Evolutionary conservation across 2,888 invertebrate species (phyloP).

Genomic region (Halocaridina rubra): DNA sequence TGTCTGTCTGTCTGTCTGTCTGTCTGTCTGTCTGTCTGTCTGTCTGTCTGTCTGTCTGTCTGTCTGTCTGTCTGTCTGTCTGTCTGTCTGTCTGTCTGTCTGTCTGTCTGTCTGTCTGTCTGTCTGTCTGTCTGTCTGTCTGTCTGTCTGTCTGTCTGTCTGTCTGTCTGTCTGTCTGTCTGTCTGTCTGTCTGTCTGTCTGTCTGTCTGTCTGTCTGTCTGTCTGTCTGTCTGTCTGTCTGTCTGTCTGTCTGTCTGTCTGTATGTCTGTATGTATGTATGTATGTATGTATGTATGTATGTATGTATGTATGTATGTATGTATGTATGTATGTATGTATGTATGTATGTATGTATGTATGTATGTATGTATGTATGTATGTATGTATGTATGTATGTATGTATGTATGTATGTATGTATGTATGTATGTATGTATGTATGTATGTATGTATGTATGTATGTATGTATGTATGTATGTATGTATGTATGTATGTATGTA

Average conservation of each 20-base stretch:
- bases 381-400: too few species aligned
- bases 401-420: neutral
- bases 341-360: too few species aligned
- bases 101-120: too few species aligned
- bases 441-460: neutral
- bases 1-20: too few species aligned
- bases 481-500: constrained; percentile 3
- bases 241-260: neutral
- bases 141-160: too few species aligned
- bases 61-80: too few species aligned
- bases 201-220: neutral
- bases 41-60: too few species aligned
- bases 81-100: too few species aligned
- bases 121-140: too few species aligned
- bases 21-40: too few species aligned
- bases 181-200: neutral
- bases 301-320: constrained; percentile 3
- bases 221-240: neutral
- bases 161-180: neutral
- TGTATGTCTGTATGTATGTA: neutral
- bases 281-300: neutral
- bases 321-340: neutral
- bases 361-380: too few species aligned
- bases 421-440: neutral
- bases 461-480: neutral